Percentiles rank a stretch among this genome's conserved stretches.
Evolutionary conservation across 2,797 vertebrate genomes (phyloP).

Genomic region (Florisuga fusca): DNA sequence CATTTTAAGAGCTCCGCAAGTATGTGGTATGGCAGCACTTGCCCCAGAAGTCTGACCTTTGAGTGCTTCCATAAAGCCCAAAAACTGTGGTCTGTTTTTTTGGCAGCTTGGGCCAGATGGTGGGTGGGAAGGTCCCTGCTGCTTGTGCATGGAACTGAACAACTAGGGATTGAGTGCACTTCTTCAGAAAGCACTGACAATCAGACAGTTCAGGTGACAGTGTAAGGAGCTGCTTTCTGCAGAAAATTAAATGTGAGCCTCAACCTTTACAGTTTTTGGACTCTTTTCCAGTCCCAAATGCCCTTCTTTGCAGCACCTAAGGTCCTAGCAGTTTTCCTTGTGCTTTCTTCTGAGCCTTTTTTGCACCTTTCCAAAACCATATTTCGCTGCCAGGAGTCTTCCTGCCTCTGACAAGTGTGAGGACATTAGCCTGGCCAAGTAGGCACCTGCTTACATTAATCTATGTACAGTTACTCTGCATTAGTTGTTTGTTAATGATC

Average conservation of each 20-base stretch:
- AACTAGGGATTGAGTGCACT: fast-evolving
- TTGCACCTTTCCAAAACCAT: not conserved
- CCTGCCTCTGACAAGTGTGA: not conserved
- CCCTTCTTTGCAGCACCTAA: not conserved
- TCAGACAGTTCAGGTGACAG: not conserved
- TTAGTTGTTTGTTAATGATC: not conserved
- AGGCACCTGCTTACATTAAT: not conserved
- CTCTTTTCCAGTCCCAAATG: not conserved
- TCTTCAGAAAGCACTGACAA: not conserved
- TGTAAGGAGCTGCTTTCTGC: not conserved
- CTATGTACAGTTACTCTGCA: not conserved
- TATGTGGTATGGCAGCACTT: not conserved
- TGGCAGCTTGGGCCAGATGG: not conserved
- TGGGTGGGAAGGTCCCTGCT: not conserved
- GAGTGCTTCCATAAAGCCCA: not conserved
- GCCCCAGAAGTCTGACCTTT: not conserved
- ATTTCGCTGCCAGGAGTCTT: not conserved
- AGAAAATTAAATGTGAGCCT: not conserved
- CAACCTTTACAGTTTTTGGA: not conserved
- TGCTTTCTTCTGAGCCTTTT: not conserved
- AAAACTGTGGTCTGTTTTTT: not conserved
- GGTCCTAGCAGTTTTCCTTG: not conserved
- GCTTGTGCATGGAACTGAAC: not conserved
- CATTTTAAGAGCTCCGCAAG: not conserved
- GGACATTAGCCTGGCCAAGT: not conserved